Evolutionary conservation across 2,797 vertebrate species (phyloP).

Genomic region (Phrynocephalus guinanensis): DNA sequence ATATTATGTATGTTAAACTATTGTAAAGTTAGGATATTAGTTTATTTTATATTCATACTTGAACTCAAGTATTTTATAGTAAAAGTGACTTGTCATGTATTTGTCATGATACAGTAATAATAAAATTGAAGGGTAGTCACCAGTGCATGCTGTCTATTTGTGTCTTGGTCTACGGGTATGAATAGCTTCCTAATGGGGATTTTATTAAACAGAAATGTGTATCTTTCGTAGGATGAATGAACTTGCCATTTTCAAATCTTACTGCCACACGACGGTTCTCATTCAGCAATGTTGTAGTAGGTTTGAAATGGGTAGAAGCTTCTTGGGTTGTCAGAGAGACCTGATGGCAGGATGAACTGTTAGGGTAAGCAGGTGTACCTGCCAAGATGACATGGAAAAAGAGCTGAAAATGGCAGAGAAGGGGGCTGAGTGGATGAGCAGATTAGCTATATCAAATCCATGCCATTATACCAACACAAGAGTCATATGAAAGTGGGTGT

Average conservation of each 20-base stretch:
- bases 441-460: too few relatives aligned
- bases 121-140: conserved; percentile 46
- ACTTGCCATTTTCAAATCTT: not conserved
- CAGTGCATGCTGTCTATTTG: conserved; percentile 56
- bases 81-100: conserved; percentile 47
- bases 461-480: too few relatives aligned
- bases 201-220: not conserved
- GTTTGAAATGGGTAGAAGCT: too few relatives aligned
- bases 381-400: too few relatives aligned
- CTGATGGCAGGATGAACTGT: too few relatives aligned
- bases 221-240: not conserved
- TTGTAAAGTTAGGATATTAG: conserved; percentile 35
- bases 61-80: conserved; percentile 61
- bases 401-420: too few relatives aligned
- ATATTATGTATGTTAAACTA: conserved; percentile 22
- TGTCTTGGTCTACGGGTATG: conserved; percentile 3
- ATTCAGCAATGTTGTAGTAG: too few relatives aligned
- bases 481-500: too few relatives aligned
- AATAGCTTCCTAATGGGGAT: not conserved
- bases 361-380: too few relatives aligned
- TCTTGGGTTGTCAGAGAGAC: too few relatives aligned
- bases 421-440: too few relatives aligned
- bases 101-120: conserved; percentile 66
- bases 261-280: not conserved
- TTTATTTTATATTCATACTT: conserved; percentile 38